Evolutionary conservation across 2,113 vertebrate species (phyloP).

Genomic region (Nothocercus nigrocapillus): DNA sequence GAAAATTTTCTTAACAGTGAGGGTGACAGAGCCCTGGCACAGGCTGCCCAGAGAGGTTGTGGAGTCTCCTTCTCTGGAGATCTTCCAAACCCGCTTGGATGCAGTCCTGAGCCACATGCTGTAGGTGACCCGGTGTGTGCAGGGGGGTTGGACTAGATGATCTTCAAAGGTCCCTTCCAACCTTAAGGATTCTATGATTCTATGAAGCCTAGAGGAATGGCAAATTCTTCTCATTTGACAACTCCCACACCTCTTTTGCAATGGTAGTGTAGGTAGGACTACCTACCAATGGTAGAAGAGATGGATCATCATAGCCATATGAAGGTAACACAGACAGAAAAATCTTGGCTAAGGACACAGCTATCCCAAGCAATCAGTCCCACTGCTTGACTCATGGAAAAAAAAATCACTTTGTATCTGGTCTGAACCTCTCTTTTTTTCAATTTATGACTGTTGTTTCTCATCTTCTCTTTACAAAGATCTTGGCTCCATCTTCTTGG

Average conservation of each 20-base stretch:
- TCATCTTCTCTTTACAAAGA: neutral
- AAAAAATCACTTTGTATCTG: neutral
- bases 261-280: too few species aligned
- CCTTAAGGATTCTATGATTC: too few species aligned
- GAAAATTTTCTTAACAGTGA: too few species aligned
- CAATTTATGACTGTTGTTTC: neutral
- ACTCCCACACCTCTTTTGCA: neutral
- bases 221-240: neutral
- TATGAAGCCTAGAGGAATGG: fast-evolving
- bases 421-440: neutral
- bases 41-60: too few species aligned
- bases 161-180: too few species aligned
- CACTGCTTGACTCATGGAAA: neutral
- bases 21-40: too few species aligned
- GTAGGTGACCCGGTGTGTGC: too few species aligned
- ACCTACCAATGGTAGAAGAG: neutral
- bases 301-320: fast-evolving
- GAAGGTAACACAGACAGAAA: neutral
- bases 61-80: too few species aligned
- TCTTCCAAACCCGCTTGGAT: too few species aligned
- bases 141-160: too few species aligned
- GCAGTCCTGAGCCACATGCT: too few species aligned
- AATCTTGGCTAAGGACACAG: neutral
- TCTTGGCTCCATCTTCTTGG: neutral
- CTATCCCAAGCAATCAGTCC: neutral